These are phyloP conservation scores for Parthenolecanium corni DNA, from an alignment of 2,888 invertebrate species.

Conservation along the genomic window DNA sequence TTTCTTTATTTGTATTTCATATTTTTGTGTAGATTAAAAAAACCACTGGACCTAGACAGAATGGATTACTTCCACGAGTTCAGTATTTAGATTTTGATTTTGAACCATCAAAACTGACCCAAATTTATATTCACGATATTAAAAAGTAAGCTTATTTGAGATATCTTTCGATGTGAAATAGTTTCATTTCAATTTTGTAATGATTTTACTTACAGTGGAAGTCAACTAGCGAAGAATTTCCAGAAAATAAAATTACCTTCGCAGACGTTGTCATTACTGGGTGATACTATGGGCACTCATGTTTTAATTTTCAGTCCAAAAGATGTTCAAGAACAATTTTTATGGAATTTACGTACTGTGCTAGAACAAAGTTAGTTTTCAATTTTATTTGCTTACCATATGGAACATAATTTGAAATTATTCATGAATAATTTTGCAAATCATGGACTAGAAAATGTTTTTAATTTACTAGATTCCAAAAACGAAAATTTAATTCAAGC, in stretches of 20 bases:
- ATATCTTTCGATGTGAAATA: not conserved
- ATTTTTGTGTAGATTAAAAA: not conserved
- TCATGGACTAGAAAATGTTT: too few relatives aligned
- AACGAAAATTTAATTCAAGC: too few relatives aligned
- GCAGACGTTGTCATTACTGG: not conserved
- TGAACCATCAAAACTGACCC: not conserved
- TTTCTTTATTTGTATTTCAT: not conserved
- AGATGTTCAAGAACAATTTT: not conserved
- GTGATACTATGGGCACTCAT: not conserved
- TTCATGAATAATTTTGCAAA: too few relatives aligned
- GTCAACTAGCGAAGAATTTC: not conserved
- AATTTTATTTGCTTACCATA: too few relatives aligned
- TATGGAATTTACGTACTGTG: not conserved
- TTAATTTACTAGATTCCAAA: too few relatives aligned
- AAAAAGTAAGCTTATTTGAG: not conserved
- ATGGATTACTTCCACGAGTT: not conserved
- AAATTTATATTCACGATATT: not conserved
- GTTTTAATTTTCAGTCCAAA: not conserved
- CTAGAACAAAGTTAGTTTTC: slow-evolving; percentile 2
- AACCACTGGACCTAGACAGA: not conserved
- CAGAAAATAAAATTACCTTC: not conserved
- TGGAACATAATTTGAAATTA: too few relatives aligned
- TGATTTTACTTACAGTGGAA: too few relatives aligned
- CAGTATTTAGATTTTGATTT: not conserved
- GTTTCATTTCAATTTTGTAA: not conserved